Conservation (phyloP, 2,797 vertebrate genomes). For the Rhyacichthys aspro region DNA sequence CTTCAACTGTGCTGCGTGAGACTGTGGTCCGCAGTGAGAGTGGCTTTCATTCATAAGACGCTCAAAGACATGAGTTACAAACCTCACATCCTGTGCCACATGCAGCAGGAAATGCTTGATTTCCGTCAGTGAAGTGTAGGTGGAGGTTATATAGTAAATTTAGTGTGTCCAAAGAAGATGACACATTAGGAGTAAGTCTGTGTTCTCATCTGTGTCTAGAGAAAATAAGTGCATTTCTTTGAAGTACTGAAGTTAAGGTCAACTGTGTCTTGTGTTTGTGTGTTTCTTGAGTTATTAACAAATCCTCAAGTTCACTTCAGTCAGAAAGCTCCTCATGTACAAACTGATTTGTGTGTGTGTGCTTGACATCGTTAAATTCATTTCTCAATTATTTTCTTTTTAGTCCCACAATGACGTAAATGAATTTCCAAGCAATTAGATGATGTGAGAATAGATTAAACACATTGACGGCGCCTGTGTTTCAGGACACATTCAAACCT, state of each 20-base stretch:
- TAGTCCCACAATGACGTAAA: conserved; percentile 34
- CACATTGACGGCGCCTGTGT: not conserved
- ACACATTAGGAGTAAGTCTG: conserved; percentile 13
- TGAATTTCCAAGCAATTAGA: conserved; percentile 29
- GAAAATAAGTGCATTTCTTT: not conserved
- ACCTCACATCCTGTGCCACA: conserved; percentile 72
- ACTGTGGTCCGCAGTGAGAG: conserved; percentile 62
- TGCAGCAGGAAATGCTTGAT: conserved; percentile 70
- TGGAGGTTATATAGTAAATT: conserved; percentile 45
- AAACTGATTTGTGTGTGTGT: conserved; percentile 5
- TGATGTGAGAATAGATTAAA: conserved; percentile 22
- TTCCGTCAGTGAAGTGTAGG: conserved; percentile 71
- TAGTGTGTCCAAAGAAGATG: conserved; percentile 13
- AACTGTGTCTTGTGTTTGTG: not conserved
- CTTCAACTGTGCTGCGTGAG: conserved; percentile 43
- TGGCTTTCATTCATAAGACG: conserved; percentile 73
- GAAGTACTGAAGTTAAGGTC: not conserved
- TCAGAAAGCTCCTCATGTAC: not conserved
- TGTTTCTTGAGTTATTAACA: too few relatives aligned
- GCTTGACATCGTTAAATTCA: conserved; percentile 15
- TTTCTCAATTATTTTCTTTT: conserved; percentile 11
- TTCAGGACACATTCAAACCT: conserved; percentile 20
- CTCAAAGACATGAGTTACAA: conserved; percentile 62
- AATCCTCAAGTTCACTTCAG: not conserved
- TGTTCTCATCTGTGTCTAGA: conserved; percentile 17